phyloP scores from a whole-genome alignment of 1,140 invertebrate genomes.

The Bradysia coprophila region DNA sequence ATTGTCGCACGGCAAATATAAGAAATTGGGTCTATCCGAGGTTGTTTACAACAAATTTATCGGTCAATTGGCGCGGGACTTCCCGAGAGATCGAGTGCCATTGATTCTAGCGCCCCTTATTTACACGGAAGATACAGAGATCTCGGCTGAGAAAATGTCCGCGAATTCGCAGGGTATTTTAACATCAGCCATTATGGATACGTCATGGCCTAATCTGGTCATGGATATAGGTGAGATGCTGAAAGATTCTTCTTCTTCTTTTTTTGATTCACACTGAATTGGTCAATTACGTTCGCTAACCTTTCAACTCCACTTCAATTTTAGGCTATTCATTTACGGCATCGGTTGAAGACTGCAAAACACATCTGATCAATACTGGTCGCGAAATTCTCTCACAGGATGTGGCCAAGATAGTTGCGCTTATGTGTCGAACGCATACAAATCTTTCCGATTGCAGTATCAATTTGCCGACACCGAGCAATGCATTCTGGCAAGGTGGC shows the following conservation, averaged over 20 bases:
- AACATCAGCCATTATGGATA: slow-evolving; percentile 37
- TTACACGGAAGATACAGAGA: slow-evolving; percentile 60
- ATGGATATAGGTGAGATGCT: slow-evolving; percentile 57
- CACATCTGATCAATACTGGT: slow-evolving; percentile 55
- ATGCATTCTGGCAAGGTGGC: slow-evolving; percentile 30
- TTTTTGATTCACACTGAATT: background rate
- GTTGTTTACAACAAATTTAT: slow-evolving; percentile 67
- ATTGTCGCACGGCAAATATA: slow-evolving; percentile 27
- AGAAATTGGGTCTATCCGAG: slow-evolving; percentile 35
- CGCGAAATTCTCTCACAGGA: slow-evolving; percentile 58
- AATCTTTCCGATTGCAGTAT: slow-evolving; percentile 46
- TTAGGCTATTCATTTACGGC: slow-evolving; percentile 65
- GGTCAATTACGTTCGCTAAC: background rate
- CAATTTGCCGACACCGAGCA: slow-evolving; percentile 39
- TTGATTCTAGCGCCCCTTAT: slow-evolving; percentile 72
- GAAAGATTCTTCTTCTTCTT: too few relatives aligned
- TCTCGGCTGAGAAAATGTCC: slow-evolving; percentile 38
- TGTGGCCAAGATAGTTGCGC: slow-evolving; percentile 64
- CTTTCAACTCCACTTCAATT: background rate
- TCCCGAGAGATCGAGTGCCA: slow-evolving; percentile 70
- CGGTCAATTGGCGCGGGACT: slow-evolving; percentile 62
- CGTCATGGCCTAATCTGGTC: slow-evolving; percentile 62
- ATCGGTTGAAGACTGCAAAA: slow-evolving; percentile 76
- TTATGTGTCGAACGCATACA: slow-evolving; percentile 70
- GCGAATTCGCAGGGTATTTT: slow-evolving; percentile 15